These are phyloP conservation scores for Ctenomys sociabilis DNA, from an alignment of 2,113 vertebrate genomes.

Conservation along the genomic window DNA sequence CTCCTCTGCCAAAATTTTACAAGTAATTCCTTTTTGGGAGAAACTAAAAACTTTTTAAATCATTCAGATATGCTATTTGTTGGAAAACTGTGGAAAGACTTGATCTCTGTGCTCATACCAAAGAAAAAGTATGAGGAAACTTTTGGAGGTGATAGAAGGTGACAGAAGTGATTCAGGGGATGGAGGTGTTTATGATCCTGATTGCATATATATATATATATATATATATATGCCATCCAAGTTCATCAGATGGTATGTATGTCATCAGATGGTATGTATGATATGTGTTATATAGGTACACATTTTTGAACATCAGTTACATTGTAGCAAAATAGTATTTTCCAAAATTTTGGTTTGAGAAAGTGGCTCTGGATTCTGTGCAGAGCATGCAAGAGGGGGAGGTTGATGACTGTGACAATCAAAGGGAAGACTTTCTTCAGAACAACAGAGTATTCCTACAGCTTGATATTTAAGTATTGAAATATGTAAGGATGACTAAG, in stretches of 20 bases:
- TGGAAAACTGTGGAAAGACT: neutral
- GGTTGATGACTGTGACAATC: neutral
- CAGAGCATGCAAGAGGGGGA: neutral
- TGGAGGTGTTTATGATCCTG: neutral
- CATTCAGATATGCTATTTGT: neutral
- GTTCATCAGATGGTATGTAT: neutral
- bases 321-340: neutral
- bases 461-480: slow-evolving; percentile 11
- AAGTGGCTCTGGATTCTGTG: neutral
- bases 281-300: neutral
- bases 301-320: neutral
- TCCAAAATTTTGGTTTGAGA: neutral
- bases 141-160: neutral
- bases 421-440: neutral
- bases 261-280: neutral
- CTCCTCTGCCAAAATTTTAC: neutral
- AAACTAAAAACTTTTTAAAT: neutral
- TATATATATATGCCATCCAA: too few relatives aligned
- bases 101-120: neutral
- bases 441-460: neutral
- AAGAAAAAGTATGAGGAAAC: neutral
- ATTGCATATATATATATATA: too few relatives aligned
- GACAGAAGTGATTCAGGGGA: too few relatives aligned
- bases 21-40: neutral
- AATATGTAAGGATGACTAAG: neutral